Conservation (phyloP, 2,888 invertebrate species). For the Lepeophtheirus nordmannii region DNA sequence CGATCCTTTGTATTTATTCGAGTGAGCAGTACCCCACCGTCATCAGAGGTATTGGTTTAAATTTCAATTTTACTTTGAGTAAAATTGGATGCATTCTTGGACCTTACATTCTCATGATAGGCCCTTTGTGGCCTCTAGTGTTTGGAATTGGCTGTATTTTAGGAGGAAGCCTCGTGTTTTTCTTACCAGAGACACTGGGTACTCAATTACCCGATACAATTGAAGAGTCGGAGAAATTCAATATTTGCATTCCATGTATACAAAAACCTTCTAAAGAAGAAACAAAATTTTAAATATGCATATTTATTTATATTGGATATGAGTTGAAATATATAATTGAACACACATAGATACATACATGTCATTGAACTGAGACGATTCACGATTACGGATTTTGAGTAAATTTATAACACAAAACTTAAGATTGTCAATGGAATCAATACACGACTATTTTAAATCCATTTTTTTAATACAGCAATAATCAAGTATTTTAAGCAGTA, state of each 20-base stretch:
- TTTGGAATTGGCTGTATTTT: constrained; percentile 12
- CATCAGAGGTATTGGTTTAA: constrained; percentile 22
- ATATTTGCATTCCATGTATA: background rate
- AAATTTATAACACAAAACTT: no score
- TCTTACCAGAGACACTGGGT: constrained; percentile 22
- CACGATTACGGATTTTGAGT: no score
- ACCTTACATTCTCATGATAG: constrained; percentile 22
- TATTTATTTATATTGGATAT: no score
- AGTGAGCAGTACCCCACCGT: constrained; percentile 23
- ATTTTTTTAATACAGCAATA: no score
- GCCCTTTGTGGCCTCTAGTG: constrained; percentile 6
- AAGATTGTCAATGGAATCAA: no score
- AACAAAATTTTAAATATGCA: no score
- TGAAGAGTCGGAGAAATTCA: background rate
- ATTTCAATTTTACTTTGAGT: constrained; percentile 13
- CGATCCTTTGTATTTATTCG: constrained; percentile 19
- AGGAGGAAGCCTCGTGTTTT: background rate
- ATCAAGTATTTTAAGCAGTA: no score
- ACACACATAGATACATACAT: no score
- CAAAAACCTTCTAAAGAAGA: no score
- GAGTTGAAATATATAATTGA: no score
- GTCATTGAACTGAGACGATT: no score
- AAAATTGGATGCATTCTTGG: constrained; percentile 19
- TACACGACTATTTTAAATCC: no score
- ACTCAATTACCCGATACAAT: constrained; percentile 21